Evolutionary conservation across 2,888 invertebrate genomes (phyloP).

Genomic region (Augiades crinisus): DNA sequence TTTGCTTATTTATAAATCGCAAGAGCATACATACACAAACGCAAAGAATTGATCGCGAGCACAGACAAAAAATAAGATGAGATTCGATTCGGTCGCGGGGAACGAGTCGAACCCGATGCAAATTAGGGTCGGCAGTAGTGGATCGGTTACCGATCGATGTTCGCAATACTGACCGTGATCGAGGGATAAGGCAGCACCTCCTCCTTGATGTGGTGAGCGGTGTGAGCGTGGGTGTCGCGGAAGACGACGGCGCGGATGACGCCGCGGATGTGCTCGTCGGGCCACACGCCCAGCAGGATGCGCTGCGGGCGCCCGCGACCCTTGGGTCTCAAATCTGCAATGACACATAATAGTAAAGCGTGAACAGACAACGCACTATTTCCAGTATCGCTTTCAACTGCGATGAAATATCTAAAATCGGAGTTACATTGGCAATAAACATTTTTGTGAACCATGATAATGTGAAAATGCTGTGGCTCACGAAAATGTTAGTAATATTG

Average conservation of each 20-base stretch:
- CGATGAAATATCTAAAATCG: not conserved
- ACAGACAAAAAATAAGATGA: not conserved
- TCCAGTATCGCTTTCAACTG: constrained; percentile 7
- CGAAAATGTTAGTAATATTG: too few relatives aligned
- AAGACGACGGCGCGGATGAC: constrained; percentile 96
- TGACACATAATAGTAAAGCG: constrained; percentile 72
- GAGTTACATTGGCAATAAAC: not conserved
- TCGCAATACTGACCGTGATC: constrained; percentile 73
- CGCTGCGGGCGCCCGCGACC: constrained; percentile 95
- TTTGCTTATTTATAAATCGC: constrained; percentile 42
- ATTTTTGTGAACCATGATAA: too few relatives aligned
- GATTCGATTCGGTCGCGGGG: not conserved
- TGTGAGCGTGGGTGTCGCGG: constrained; percentile 89
- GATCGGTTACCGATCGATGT: not conserved
- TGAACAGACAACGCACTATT: constrained; percentile 58
- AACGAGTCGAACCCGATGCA: not conserved
- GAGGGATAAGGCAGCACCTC: constrained; percentile 67
- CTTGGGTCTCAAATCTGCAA: constrained; percentile 92
- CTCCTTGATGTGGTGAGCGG: constrained; percentile 91
- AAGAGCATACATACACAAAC: constrained; percentile 53
- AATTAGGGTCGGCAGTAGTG: not conserved
- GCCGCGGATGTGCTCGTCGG: constrained; percentile 95
- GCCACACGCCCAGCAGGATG: constrained; percentile 95
- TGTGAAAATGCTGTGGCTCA: too few relatives aligned
- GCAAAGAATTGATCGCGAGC: constrained; percentile 13